phyloP scores from a whole-genome alignment of 2,888 invertebrate species.

The Protula sp. region DNA sequence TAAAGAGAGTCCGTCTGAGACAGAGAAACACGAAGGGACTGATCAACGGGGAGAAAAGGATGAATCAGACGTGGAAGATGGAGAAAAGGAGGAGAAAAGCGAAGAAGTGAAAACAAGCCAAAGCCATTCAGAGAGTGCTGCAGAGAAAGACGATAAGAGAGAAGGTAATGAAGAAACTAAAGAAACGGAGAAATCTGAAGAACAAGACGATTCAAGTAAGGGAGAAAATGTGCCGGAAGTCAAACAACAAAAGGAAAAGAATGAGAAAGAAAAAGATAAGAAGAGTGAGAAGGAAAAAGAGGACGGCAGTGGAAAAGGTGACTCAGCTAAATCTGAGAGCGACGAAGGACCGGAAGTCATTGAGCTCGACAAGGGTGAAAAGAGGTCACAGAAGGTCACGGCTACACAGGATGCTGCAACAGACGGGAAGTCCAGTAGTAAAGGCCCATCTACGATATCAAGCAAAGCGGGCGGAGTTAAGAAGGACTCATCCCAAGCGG shows the following conservation, averaged over 20 bases:
- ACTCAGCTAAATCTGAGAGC: too few relatives aligned
- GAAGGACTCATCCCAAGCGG: too few relatives aligned
- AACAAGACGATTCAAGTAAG: too few relatives aligned
- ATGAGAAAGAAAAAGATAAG: not conserved
- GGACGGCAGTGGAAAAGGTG: too few relatives aligned
- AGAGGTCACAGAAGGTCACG: too few relatives aligned
- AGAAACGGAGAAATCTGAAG: not conserved
- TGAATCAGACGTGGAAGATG: slow-evolving; percentile 1
- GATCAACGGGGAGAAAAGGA: not conserved
- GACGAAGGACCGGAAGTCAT: too few relatives aligned
- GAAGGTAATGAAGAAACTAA: slow-evolving; percentile 1
- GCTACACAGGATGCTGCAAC: too few relatives aligned
- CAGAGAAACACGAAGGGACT: slow-evolving; percentile 1
- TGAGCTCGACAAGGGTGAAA: too few relatives aligned
- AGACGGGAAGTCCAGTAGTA: too few relatives aligned
- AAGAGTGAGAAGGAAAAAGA: not conserved
- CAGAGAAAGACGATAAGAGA: slow-evolving; percentile 1
- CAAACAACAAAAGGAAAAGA: not conserved
- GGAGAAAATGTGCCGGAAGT: not conserved
- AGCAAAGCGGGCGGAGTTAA: too few relatives aligned
- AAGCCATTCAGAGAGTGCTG: slow-evolving; percentile 2
- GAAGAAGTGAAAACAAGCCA: too few relatives aligned
- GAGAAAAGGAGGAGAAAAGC: slow-evolving; percentile 1
- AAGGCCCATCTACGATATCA: too few relatives aligned
- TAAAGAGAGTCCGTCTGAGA: not conserved